Evolutionary conservation across 2,113 vertebrate species (phyloP), one percentile per base, ranked within the genome.

Genomic region (Terrapene triunguis): DNA sequence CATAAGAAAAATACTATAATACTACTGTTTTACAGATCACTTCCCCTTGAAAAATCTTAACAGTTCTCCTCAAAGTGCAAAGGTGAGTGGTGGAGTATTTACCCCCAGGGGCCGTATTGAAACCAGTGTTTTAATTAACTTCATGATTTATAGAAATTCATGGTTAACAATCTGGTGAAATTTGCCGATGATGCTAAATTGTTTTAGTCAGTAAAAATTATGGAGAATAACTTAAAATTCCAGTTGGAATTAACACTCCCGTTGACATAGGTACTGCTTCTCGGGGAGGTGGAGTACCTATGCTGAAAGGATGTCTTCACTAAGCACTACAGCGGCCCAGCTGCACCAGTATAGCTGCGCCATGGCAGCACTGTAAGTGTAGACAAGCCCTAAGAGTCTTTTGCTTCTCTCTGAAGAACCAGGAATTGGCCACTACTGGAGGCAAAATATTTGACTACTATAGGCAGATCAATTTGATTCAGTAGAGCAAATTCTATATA

Each of bases 131-230:
- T 57, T 24, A 5, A 32, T 86, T 5, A 16, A 57, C n/a, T 86
- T 42, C 1, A 22, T 9, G 74, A 74, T 80, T 85, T 55, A 80
- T 29, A 93, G 74, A 47, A 7, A 47, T 7, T 24, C 21, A 35
- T 51, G 16, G 51, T 89, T 12, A 87, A 50, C 0, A 3, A 91
- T 35, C 2, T 81, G 81, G 80, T 72, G 8, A 55, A 59, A 93
- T 92, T 79, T n/a, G 35, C 47, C 32, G 53, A 88, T 85, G 42
- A 54, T 82, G 48, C 62, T 53, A 22, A 6, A 42, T n/a, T 21
- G 29, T 2, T 54, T 96, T 87, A 74, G 13, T 83, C 51, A 85
- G 57, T 86, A 92, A 90, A 94, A 62, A n/a, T 80, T 94, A 51
- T 2, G 2, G 17, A 82, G 22, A 62, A 6, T 51, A 62, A 21